Conservation (phyloP, 92 coral and sea anemone species). For the Umimayanthus chanpuru region DNA sequence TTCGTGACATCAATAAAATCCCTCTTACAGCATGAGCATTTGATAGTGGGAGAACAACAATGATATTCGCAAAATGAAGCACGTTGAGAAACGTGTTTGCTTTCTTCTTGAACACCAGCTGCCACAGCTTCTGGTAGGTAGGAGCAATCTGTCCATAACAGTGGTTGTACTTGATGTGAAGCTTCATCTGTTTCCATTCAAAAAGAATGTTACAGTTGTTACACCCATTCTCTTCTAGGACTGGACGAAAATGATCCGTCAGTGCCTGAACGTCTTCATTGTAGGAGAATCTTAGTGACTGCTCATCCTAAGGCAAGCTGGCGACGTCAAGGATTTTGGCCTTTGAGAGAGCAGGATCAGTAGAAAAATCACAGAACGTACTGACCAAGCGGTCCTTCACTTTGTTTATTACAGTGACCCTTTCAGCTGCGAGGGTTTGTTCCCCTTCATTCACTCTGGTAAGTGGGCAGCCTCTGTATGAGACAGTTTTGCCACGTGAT, state of each 20-base stretch:
- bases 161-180: slow-evolving; percentile 20
- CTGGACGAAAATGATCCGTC: slow-evolving; percentile 64
- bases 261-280: slow-evolving; percentile 36
- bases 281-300: slow-evolving; percentile 14
- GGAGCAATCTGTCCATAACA: slow-evolving; percentile 12
- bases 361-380: slow-evolving; percentile 14
- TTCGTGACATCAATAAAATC: not conserved
- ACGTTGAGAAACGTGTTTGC: slow-evolving; percentile 21
- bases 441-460: slow-evolving; percentile 16
- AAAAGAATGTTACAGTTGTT: slow-evolving; percentile 58
- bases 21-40: slow-evolving; percentile 16
- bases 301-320: slow-evolving; percentile 30
- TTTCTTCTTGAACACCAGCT: slow-evolving; percentile 35
- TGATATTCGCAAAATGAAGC: slow-evolving; percentile 35
- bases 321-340: slow-evolving; percentile 16
- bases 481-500: too few species aligned
- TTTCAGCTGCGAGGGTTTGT: slow-evolving; percentile 11
- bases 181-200: slow-evolving; percentile 47
- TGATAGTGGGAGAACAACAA: slow-evolving; percentile 27
- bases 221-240: slow-evolving; percentile 61
- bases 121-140: slow-evolving; percentile 34
- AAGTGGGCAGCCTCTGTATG: not conserved
- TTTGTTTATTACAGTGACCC: slow-evolving; percentile 4
- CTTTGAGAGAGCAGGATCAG: slow-evolving; percentile 36
- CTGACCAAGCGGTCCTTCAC: slow-evolving; percentile 8